Percentiles rank a stretch among this genome's conserved stretches.
Evolutionary conservation across 2,888 invertebrate genomes (phyloP).

Genomic region (Itoplectis maculator): DNA sequence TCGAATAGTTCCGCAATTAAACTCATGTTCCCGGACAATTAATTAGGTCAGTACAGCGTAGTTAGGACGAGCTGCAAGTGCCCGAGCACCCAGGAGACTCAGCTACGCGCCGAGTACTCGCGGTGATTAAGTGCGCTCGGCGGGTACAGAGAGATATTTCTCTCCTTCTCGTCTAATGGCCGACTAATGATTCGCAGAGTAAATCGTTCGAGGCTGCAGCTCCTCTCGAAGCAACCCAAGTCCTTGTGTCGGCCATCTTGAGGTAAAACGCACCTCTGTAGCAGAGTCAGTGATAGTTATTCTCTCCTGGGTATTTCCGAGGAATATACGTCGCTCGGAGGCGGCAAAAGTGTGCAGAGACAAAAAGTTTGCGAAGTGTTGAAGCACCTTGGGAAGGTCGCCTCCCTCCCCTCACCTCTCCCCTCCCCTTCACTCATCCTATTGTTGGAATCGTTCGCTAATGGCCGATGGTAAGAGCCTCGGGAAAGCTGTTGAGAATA

Average conservation of each 20-base stretch:
- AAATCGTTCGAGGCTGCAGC: constrained; percentile 51
- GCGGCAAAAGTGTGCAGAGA: constrained; percentile 16
- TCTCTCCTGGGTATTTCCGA: constrained; percentile 5
- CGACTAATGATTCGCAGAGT: constrained; percentile 51
- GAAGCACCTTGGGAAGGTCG: constrained; percentile 52
- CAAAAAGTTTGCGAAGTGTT: constrained; percentile 40
- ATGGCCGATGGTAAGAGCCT: constrained; percentile 34
- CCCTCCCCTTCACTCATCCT: constrained; percentile 7
- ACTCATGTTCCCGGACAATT: constrained; percentile 59
- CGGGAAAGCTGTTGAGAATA: constrained; percentile 14
- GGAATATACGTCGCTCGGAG: background rate
- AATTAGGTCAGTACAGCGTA: constrained; percentile 64
- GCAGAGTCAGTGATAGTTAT: constrained; percentile 7
- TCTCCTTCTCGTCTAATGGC: constrained; percentile 42
- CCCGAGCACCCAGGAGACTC: constrained; percentile 8
- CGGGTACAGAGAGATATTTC: constrained; percentile 49
- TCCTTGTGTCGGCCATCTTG: constrained; percentile 1
- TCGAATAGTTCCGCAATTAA: constrained; percentile 65
- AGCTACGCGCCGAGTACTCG: constrained; percentile 36
- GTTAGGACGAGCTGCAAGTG: constrained; percentile 28
- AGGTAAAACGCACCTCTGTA: background rate
- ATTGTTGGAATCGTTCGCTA: constrained; percentile 45
- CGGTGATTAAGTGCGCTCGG: constrained; percentile 61
- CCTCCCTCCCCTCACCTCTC: too few species aligned
- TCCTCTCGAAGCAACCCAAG: background rate